These are phyloP conservation scores for Cossypha caffra DNA, from an alignment of 2,797 vertebrate genomes.

Conservation along the genomic window DNA sequence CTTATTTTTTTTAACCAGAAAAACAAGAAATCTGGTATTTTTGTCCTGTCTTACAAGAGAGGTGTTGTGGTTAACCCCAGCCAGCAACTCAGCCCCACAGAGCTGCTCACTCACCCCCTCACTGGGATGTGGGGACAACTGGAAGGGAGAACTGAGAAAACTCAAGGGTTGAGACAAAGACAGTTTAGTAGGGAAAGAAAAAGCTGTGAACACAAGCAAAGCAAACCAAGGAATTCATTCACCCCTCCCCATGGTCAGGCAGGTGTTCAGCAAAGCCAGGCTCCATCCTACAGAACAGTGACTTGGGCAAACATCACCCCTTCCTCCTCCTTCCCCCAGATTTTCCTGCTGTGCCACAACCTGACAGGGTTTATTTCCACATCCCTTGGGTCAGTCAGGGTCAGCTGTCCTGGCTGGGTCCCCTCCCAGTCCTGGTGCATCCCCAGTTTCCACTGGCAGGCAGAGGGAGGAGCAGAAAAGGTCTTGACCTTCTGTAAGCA, in stretches of 20 bases:
- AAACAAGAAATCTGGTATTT: not conserved
- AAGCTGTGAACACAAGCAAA: not conserved
- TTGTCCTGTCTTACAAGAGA: not conserved
- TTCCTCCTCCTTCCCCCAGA: not conserved
- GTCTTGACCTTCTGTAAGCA: rapidly evolving
- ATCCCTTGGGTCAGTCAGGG: not conserved
- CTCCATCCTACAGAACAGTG: rapidly evolving
- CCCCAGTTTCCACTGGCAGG: not conserved
- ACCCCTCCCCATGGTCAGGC: not conserved
- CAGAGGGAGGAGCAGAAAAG: not conserved
- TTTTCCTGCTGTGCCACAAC: not conserved
- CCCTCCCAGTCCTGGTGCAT: not conserved
- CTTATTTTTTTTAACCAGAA: not conserved
- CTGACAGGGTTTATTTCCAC: rapidly evolving
- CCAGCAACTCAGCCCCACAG: not conserved
- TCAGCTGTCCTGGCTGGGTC: not conserved
- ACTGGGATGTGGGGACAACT: not conserved
- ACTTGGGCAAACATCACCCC: not conserved
- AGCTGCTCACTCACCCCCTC: rapidly evolving
- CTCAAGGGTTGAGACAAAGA: not conserved
- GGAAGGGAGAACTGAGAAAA: not conserved
- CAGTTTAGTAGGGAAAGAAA: not conserved
- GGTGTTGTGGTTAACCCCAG: not conserved
- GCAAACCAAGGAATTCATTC: not conserved
- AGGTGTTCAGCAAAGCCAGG: not conserved